Conservation (phyloP, 1,140 invertebrate species). For the Spodoptera litura region DNA sequence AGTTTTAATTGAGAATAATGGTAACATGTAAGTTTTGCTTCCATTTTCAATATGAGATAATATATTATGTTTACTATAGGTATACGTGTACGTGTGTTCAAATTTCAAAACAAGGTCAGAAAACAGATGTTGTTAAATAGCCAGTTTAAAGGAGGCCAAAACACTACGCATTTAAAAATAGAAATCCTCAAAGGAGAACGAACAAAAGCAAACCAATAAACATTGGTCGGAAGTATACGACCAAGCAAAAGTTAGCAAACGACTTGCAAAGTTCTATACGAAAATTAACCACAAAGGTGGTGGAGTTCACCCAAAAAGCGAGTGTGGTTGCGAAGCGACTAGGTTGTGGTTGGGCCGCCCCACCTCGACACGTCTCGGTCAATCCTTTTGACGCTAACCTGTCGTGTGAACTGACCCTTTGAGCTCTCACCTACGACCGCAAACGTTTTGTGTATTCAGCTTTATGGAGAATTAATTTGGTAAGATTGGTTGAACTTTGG, state of each 20-base stretch:
- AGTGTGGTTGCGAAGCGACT: constrained; percentile 57
- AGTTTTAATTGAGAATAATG: not conserved
- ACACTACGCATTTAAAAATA: constrained; percentile 1
- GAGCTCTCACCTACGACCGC: constrained; percentile 76
- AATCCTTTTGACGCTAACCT: constrained; percentile 74
- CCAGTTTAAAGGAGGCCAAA: not conserved
- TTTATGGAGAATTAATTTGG: constrained; percentile 46
- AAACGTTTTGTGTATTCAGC: constrained; percentile 66
- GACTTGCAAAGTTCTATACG: constrained; percentile 43
- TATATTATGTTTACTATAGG: no score
- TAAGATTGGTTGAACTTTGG: constrained; percentile 22
- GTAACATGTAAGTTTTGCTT: no score
- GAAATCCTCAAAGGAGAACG: not conserved
- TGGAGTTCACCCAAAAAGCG: constrained; percentile 53
- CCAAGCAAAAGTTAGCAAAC: constrained; percentile 39
- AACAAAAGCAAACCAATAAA: constrained; percentile 37
- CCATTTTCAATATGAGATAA: no score
- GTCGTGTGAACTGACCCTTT: constrained; percentile 75
- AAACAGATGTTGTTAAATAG: no score
- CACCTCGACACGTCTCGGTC: constrained; percentile 70
- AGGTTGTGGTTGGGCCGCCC: constrained; percentile 66
- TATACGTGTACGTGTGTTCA: no score
- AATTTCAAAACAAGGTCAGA: no score
- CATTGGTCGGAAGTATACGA: constrained; percentile 25
- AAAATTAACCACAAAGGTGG: constrained; percentile 54